Conservation (phyloP, 2,888 invertebrate genomes). For the Toxonevra muliebris region DNA sequence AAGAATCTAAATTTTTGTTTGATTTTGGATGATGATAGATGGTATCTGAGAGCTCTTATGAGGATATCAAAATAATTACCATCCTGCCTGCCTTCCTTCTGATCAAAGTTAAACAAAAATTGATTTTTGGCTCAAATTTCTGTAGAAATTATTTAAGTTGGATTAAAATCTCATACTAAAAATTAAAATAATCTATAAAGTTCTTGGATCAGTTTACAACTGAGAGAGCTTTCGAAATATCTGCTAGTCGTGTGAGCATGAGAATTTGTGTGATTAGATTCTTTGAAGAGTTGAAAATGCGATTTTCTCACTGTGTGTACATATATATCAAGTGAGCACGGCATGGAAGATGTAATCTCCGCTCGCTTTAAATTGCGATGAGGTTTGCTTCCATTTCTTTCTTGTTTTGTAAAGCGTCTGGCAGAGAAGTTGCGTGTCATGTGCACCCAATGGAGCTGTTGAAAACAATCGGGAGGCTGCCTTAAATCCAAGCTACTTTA, state of each 20-base stretch:
- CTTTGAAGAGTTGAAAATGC: slow-evolving; percentile 2
- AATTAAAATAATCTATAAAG: slow-evolving; percentile 52
- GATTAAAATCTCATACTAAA: slow-evolving; percentile 41
- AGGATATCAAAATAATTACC: slow-evolving; percentile 53
- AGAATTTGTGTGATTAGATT: slow-evolving; percentile 32
- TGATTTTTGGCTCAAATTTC: slow-evolving; percentile 26
- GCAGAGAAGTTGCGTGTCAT: slow-evolving; percentile 47
- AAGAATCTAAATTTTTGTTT: slow-evolving; percentile 28
- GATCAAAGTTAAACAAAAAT: slow-evolving; percentile 45
- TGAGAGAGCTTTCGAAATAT: slow-evolving; percentile 71
- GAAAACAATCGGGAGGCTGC: slow-evolving; percentile 20
- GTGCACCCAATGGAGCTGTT: slow-evolving; percentile 44
- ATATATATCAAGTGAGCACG: slow-evolving; percentile 55
- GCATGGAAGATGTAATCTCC: slow-evolving; percentile 69
- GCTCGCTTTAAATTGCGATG: slow-evolving; percentile 72
- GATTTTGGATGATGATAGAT: slow-evolving; percentile 61
- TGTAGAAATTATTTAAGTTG: slow-evolving; percentile 19
- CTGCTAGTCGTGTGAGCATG: slow-evolving; percentile 62
- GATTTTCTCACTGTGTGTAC: slow-evolving; percentile 17
- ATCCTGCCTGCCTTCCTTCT: slow-evolving; percentile 66
- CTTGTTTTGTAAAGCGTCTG: slow-evolving; percentile 31
- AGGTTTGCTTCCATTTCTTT: slow-evolving; percentile 67
- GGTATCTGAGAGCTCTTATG: slow-evolving; percentile 59
- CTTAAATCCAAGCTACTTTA: slow-evolving; percentile 3
- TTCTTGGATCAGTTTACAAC: slow-evolving; percentile 72